Evolutionary conservation across 2,797 vertebrate species (phyloP), one percentile per base, ranked within the genome.

Genomic region (Thunnus albacares): DNA sequence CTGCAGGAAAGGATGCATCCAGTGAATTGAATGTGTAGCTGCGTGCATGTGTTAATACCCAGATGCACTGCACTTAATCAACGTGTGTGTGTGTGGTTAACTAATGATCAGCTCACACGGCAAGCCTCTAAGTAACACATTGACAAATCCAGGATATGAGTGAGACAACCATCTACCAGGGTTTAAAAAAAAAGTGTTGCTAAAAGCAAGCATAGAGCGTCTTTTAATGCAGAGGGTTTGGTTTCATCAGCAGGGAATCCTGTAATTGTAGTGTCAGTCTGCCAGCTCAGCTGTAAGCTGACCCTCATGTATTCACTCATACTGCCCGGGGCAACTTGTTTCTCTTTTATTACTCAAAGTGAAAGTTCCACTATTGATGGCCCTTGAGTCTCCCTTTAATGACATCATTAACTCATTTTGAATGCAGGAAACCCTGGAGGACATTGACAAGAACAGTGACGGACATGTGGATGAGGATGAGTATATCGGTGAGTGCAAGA

Each of bases 381-480:
- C 59, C 79, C 75, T 51, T 20, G 6, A 64, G 28, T 77, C 60
- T 57, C 43, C 64, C 51, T 78, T 84, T 88, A 86, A 87, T 90
- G 85, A 80, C 75, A 20, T 80, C 62, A 81, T 89, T 81, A 81
- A 67, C 82, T 85, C 62, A 7, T 86, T 88, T 18, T 88, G 61
- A 83, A 62, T 70, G 75, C 93, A 99, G 98, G 98, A 99, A 96
- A 99, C 98, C 2, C 91, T 99, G 91, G 98, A 99, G 93, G 98
- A 99, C 93, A 98, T 99, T 56, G 98, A 99, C 94, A 99, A 97
- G 95, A 97, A 99, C 0, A 94, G 88, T 6, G 98, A 99, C 24
- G 98, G 98, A 60, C 96, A 97, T 64, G 97, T 99, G 86, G 98
- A 99, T 90, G 97, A 98, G 90, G 97, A 99, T 8, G 98, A 99